phyloP scores from a whole-genome alignment of 2,888 invertebrate genomes.

The Agriopis leucophaearia region DNA sequence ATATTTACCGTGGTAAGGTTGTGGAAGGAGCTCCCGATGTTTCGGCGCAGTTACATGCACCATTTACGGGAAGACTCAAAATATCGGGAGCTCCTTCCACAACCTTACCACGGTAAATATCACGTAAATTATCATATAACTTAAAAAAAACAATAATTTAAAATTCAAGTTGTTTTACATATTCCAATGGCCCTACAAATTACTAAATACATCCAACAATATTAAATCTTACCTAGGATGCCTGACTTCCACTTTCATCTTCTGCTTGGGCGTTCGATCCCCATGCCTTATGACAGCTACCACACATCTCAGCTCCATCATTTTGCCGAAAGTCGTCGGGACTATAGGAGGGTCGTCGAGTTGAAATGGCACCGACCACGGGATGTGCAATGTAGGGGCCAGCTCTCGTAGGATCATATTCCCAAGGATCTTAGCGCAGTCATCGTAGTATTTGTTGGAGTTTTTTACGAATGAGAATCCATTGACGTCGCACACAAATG shows the following conservation, averaged over 20 bases:
- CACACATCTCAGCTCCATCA: slow-evolving; percentile 97
- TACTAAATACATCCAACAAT: background rate
- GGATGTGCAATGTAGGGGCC: slow-evolving; percentile 98
- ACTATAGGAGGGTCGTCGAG: slow-evolving; percentile 99
- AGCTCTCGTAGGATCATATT: slow-evolving; percentile 98
- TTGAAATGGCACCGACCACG: slow-evolving; percentile 99
- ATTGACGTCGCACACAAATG: slow-evolving; percentile 99
- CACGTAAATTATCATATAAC: too few relatives aligned
- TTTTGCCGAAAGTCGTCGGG: slow-evolving; percentile 99
- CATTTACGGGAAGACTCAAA: too few relatives aligned
- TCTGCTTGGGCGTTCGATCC: slow-evolving; percentile 99
- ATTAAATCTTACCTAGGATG: slow-evolving; percentile 92
- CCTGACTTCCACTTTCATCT: slow-evolving; percentile 99
- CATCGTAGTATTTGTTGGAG: slow-evolving; percentile 99
- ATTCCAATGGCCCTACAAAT: background rate
- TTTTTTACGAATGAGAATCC: slow-evolving; percentile 99
- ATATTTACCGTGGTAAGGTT: too few relatives aligned
- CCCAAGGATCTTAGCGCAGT: slow-evolving; percentile 98
- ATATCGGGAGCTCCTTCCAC: too few relatives aligned
- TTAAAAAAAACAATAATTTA: too few relatives aligned
- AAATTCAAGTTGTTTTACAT: too few relatives aligned
- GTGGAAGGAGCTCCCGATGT: too few relatives aligned
- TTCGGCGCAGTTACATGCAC: too few relatives aligned
- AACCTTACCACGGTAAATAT: too few relatives aligned
- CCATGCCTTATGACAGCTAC: slow-evolving; percentile 99